Conservation (phyloP, 2,888 invertebrate genomes). For the Standfussiana lucernea region DNA sequence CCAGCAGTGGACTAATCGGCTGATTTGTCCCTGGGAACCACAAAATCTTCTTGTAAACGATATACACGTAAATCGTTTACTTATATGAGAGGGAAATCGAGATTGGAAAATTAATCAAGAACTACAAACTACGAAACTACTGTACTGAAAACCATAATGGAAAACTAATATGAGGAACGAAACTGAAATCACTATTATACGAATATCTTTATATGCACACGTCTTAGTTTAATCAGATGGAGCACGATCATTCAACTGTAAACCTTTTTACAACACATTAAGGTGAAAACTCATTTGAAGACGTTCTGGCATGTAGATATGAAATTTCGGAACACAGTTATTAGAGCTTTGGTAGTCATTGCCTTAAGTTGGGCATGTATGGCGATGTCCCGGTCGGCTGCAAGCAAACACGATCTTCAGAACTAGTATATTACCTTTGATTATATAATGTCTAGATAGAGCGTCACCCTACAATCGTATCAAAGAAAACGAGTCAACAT, state of each 20-base stretch:
- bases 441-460: too few relatives aligned
- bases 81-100: neutral
- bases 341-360: slow-evolving; percentile 56
- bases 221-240: slow-evolving; percentile 47
- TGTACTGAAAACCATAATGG: slow-evolving; percentile 5
- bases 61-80: neutral
- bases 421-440: slow-evolving; percentile 27
- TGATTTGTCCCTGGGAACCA: neutral
- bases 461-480: too few relatives aligned
- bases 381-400: slow-evolving; percentile 8
- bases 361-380: slow-evolving; percentile 45
- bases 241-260: neutral
- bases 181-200: slow-evolving; percentile 38
- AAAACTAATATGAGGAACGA: slow-evolving; percentile 14
- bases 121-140: slow-evolving; percentile 2
- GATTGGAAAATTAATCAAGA: neutral
- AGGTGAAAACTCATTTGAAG: slow-evolving; percentile 15
- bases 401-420: slow-evolving; percentile 17
- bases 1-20: neutral
- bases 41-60: neutral
- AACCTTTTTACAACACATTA: neutral
- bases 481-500: too few relatives aligned
- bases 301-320: slow-evolving; percentile 8
- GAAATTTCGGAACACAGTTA: slow-evolving; percentile 55
- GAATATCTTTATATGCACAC: slow-evolving; percentile 21